These are phyloP conservation scores for Diprion similis DNA, from an alignment of 1,140 invertebrate species.

Conservation along the genomic window DNA sequence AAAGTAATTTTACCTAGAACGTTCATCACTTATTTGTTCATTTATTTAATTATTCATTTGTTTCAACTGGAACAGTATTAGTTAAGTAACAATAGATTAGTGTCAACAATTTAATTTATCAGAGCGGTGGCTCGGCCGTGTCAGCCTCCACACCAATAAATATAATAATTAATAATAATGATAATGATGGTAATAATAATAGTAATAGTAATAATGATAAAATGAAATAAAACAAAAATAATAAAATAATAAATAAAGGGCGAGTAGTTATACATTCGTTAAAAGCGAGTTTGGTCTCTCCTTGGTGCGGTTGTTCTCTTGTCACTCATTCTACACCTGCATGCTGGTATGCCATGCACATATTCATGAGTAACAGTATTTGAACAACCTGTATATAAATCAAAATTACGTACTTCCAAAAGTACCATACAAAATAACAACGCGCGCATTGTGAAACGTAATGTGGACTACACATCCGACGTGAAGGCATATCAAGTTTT, in stretches of 20 bases:
- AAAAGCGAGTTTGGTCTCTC: conserved; percentile 57
- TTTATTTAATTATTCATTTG: conserved; percentile 28
- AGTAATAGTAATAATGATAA: conserved; percentile 9
- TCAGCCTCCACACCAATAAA: conserved; percentile 47
- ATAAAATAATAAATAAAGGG: conserved; percentile 51
- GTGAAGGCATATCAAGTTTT: not conserved
- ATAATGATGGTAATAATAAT: conserved; percentile 15
- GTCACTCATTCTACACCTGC: not conserved
- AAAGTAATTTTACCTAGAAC: not conserved
- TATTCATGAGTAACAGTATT: too few relatives aligned
- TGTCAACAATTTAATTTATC: conserved; percentile 44
- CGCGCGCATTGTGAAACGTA: not conserved
- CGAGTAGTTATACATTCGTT: conserved; percentile 37
- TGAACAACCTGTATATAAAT: not conserved
- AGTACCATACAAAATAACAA: not conserved
- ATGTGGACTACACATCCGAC: not conserved
- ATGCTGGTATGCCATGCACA: too few relatives aligned
- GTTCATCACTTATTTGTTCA: conserved; percentile 14
- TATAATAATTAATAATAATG: conserved; percentile 38
- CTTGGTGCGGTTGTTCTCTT: conserved; percentile 48
- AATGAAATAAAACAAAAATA: conserved; percentile 6
- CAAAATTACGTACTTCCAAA: not conserved
- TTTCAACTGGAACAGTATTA: conserved; percentile 43
- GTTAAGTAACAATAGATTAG: conserved; percentile 48
- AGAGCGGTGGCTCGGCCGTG: conserved; percentile 35